These are phyloP conservation scores for Neuroterus valhalla DNA, from an alignment of 1,140 invertebrate genomes.

Conservation along the genomic window DNA sequence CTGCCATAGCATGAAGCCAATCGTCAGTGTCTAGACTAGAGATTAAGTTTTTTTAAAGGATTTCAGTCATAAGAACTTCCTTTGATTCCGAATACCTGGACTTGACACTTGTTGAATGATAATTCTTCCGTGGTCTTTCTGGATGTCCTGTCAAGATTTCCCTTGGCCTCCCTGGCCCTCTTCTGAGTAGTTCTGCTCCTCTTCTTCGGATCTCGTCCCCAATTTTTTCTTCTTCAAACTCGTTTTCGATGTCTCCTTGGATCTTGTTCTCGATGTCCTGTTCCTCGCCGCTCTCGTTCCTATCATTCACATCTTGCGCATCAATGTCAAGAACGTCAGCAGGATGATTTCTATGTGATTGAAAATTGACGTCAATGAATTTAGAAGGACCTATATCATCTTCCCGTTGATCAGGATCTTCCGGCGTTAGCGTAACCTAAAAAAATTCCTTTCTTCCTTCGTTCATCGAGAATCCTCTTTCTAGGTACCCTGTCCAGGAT, in stretches of 20 bases:
- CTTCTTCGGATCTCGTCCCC: not conserved
- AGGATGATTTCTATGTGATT: too few relatives aligned
- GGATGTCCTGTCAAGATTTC: not conserved
- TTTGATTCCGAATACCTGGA: not conserved
- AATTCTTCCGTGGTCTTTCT: not conserved
- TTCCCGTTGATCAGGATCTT: not conserved
- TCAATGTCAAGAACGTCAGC: too few relatives aligned
- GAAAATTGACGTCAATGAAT: too few relatives aligned
- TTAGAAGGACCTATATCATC: not conserved
- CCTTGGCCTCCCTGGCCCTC: slow-evolving; percentile 21
- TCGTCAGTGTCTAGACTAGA: slow-evolving; percentile 26
- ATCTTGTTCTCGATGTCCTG: too few relatives aligned
- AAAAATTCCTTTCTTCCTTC: slow-evolving; percentile 52
- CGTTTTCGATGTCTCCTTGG: not conserved
- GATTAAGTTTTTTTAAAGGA: slow-evolving; percentile 37
- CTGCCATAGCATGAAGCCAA: slow-evolving; percentile 38
- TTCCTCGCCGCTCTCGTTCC: too few relatives aligned
- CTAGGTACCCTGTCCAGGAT: slow-evolving; percentile 42
- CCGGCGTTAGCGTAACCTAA: slow-evolving; percentile 51
- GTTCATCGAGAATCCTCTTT: slow-evolving; percentile 47
- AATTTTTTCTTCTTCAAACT: not conserved
- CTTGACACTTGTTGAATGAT: not conserved
- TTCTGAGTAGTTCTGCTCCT: not conserved
- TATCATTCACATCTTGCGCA: too few relatives aligned
- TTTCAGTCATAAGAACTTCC: slow-evolving; percentile 6